These are phyloP conservation scores for Anhinga rufa DNA, from an alignment of 2,113 vertebrate species.

Conservation along the genomic window DNA sequence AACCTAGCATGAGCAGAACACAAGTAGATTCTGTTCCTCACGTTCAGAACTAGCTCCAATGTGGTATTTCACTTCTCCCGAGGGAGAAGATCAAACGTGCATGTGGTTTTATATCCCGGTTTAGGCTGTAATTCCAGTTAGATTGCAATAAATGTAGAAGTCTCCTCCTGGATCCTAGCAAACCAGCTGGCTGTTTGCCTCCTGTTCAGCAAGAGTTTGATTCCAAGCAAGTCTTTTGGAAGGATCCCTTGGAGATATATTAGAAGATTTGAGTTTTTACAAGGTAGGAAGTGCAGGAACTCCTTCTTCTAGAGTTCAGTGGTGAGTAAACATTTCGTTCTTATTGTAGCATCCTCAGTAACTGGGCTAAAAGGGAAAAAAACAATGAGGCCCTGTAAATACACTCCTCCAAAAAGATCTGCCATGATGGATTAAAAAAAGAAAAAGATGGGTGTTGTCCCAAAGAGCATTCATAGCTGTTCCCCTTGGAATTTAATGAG, in stretches of 20 bases:
- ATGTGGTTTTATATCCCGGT: background rate
- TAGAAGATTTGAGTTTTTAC: background rate
- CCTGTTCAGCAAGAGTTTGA: background rate
- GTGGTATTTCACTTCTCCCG: background rate
- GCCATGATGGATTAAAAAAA: background rate
- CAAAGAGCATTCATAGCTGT: background rate
- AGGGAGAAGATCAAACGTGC: background rate
- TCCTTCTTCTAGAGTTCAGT: slow-evolving; percentile 84
- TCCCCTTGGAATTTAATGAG: background rate
- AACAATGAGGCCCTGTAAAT: background rate
- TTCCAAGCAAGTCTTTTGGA: background rate
- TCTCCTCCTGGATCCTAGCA: slow-evolving; percentile 11
- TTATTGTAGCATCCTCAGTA: slow-evolving; percentile 61
- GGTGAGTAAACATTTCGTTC: slow-evolving; percentile 86
- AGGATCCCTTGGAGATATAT: background rate
- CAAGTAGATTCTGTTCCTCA: background rate
- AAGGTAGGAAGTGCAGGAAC: background rate
- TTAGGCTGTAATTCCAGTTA: slow-evolving; percentile 32
- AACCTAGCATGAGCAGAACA: background rate
- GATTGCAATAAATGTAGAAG: background rate
- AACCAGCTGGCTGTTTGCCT: background rate
- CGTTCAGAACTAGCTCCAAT: background rate
- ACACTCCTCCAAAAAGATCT: background rate
- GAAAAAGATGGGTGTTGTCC: background rate
- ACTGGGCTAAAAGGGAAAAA: slow-evolving; percentile 33